Evolutionary conservation across 2,797 vertebrate species (phyloP).

Genomic region (Anas bahamensis): DNA sequence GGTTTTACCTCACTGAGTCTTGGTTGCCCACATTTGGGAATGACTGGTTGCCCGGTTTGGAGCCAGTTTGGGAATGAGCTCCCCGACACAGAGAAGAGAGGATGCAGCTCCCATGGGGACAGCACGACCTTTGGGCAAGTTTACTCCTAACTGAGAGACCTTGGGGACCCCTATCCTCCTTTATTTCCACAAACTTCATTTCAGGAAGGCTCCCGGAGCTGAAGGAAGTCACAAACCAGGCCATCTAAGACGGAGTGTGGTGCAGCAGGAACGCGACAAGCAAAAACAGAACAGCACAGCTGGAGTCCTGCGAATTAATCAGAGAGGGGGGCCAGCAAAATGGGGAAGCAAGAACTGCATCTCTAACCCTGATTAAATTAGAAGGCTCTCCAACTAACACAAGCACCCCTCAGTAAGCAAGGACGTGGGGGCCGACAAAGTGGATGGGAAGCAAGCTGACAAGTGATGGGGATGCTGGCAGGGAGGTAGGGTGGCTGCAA

Average conservation of each 20-base stretch:
- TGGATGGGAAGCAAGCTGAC: conserved; percentile 26
- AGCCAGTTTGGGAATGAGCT: neutral
- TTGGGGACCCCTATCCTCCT: fast-evolving
- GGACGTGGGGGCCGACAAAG: conserved; percentile 5
- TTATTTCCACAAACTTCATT: neutral
- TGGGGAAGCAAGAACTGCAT: conserved; percentile 79
- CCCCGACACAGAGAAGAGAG: fast-evolving
- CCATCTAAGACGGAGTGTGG: neutral
- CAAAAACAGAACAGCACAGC: conserved; percentile 85
- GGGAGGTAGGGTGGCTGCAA: neutral
- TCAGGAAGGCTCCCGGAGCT: neutral
- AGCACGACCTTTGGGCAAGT: fast-evolving
- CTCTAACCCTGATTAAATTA: conserved; percentile 84
- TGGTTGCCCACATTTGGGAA: neutral
- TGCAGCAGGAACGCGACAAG: conserved; percentile 73
- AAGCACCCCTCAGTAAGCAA: conserved; percentile 47
- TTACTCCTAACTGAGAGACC: neutral
- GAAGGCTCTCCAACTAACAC: conserved; percentile 73
- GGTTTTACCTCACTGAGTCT: neutral
- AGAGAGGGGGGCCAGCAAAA: conserved; percentile 79
- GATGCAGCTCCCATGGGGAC: fast-evolving
- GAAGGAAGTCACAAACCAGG: neutral
- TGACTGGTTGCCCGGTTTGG: neutral
- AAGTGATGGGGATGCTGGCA: neutral
- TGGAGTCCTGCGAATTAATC: conserved; percentile 86